Conservation (phyloP, 2,113 vertebrate species). For the Rhinolophus ferrumequinum region DNA sequence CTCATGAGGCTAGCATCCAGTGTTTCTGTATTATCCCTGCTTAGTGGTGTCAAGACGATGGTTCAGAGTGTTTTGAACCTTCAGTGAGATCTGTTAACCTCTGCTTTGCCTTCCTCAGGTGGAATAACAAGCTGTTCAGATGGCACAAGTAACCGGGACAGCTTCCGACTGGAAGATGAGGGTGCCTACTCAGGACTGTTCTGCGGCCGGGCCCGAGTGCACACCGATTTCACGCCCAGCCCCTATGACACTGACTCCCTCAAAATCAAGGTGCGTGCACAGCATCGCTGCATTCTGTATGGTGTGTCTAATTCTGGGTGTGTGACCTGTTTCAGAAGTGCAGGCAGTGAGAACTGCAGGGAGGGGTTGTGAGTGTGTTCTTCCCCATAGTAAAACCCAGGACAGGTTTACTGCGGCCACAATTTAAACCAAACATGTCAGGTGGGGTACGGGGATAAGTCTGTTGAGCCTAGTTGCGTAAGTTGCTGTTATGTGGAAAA, state of each 20-base stretch:
- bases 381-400: background rate
- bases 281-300: background rate
- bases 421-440: background rate
- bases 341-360: background rate
- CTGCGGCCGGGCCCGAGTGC: constrained; percentile 93
- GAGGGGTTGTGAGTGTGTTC: background rate
- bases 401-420: background rate
- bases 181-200: constrained; percentile 87
- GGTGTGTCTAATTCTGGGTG: background rate
- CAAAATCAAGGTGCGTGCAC: constrained; percentile 92
- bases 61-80: background rate
- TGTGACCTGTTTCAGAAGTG: background rate
- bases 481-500: background rate
- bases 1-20: background rate
- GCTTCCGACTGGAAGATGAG: constrained; percentile 91
- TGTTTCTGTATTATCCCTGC: background rate
- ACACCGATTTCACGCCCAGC: constrained; percentile 95
- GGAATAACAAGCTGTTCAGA: constrained; percentile 94
- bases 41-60: background rate
- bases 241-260: constrained; percentile 96
- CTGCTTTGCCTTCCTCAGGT: constrained; percentile 84
- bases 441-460: background rate
- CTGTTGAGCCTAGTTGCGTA: background rate
- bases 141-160: constrained; percentile 92
- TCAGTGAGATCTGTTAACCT: background rate